Base-by-base conservation (phyloP, 92 coral and sea anemone genomes). In the Epizoanthus illoricatus region DNA sequence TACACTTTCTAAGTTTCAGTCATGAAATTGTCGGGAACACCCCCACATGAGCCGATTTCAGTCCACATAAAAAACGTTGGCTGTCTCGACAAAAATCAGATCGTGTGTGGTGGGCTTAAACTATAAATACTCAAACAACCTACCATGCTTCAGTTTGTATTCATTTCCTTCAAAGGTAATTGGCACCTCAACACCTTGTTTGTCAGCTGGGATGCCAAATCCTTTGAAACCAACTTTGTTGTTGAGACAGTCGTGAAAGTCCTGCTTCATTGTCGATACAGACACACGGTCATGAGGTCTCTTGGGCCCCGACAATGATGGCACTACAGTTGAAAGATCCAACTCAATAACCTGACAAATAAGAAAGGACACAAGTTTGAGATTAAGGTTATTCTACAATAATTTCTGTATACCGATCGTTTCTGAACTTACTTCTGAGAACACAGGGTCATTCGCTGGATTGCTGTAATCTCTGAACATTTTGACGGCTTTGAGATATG, bases 151-250 rank as follows among this genome's bases (percentile, higher is more conserved):
- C 63, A 96, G 64, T 69, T 86, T 92, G 85, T 59, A 94, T 16
- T 86, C 90, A 9, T 87, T 49, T 28, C 91, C 97, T 68, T 96
- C 98, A 76, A 86, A 96, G 3, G 85, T 85, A 56, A 96, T 80
- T 13, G 95, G 84, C 52, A 92, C 90, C 65, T 91, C 86, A 11
- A 83, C 76, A 21, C 84, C 78, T 54, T 94, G 99, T 54, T 96
- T 93, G 6, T 90, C 97, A 12, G 62, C 62, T 64, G 97, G 94
- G 69, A 96, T 89, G 8, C 94, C 99, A 90, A 93, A 96, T n/a
- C 99, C 99, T 87, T 96, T 96, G 81, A 96, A 96, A 28, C 99
- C 99, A 83, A 90, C 89, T 65, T 94, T 96, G 70, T 93, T 96
- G 72, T 75, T 92, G 11, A 96, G 88, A 81, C 99, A 93, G 10